Evolutionary conservation across 2,888 invertebrate species (phyloP).

Genomic region (Temnothorax unifasciatus): DNA sequence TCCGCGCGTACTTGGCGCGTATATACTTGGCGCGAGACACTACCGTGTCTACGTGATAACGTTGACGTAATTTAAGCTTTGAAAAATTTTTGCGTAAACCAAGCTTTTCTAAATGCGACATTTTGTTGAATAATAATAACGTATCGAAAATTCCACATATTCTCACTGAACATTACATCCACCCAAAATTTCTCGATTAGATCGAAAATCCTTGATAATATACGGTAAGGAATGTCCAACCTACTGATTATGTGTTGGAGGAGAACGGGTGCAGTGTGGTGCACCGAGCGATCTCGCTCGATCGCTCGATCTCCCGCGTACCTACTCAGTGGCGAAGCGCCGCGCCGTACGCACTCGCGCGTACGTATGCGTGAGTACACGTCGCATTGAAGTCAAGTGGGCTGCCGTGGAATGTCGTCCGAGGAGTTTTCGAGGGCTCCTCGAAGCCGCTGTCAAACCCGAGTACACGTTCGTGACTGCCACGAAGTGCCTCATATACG

Average conservation of each 20-base stretch:
- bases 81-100: background rate
- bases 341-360: conserved; percentile 32
- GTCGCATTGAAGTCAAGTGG: conserved; percentile 66
- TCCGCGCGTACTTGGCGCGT: no score
- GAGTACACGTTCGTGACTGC: conserved; percentile 50
- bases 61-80: background rate
- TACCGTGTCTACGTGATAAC: background rate
- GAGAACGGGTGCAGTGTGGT: background rate
- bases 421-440: conserved; percentile 60
- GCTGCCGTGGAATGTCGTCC: conserved; percentile 68
- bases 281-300: background rate
- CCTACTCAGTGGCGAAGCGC: conserved; percentile 19
- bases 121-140: background rate
- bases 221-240: background rate
- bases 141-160: background rate
- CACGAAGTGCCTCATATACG: conserved; percentile 46
- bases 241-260: background rate
- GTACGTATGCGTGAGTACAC: conserved; percentile 41
- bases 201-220: background rate
- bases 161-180: background rate
- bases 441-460: conserved; percentile 56
- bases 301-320: conserved; percentile 31
- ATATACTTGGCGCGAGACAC: no score
- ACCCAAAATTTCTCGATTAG: background rate
- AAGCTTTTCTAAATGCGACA: background rate